A percentile compares a stretch with the other conserved stretches of the same genome.
Evolutionary conservation across 2,888 invertebrate genomes (phyloP).

Genomic region (Notocelia uddmanniana): DNA sequence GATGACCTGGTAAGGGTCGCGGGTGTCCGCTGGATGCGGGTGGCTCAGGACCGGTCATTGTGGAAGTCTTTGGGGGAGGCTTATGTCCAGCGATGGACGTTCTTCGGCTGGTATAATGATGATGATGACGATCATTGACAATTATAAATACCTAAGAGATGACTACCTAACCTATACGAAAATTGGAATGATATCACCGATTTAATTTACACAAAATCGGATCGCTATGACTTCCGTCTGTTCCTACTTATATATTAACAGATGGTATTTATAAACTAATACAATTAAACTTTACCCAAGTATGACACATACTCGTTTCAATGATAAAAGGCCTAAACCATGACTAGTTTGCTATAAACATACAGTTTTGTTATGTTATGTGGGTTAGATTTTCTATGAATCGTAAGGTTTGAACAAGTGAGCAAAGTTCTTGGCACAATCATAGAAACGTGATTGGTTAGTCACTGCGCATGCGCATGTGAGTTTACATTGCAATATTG

Average conservation of each 20-base stretch:
- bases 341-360: slow-evolving; percentile 2
- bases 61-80: too few relatives aligned
- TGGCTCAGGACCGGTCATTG: too few relatives aligned
- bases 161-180: too few relatives aligned
- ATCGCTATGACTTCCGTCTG: slow-evolving; percentile 6
- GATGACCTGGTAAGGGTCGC: too few relatives aligned
- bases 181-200: slow-evolving; percentile 1
- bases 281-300: not conserved
- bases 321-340: not conserved
- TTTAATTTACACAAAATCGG: not conserved
- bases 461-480: slow-evolving; percentile 13
- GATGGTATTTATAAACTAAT: slow-evolving; percentile 10
- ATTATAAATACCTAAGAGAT: not conserved
- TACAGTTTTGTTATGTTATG: not conserved
- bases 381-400: slow-evolving; percentile 19
- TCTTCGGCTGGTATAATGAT: too few relatives aligned
- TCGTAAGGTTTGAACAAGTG: not conserved
- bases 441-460: slow-evolving; percentile 36
- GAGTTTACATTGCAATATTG: slow-evolving; percentile 1
- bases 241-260: slow-evolving; percentile 5
- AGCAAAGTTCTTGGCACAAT: slow-evolving; percentile 8
- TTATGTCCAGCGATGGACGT: too few relatives aligned
- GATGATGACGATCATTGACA: too few relatives aligned
- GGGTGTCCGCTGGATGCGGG: too few relatives aligned
- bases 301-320: slow-evolving; percentile 8